These are phyloP conservation scores for Styela plicata DNA, from an alignment of 23 tunicate genomes.

Conservation along the genomic window DNA sequence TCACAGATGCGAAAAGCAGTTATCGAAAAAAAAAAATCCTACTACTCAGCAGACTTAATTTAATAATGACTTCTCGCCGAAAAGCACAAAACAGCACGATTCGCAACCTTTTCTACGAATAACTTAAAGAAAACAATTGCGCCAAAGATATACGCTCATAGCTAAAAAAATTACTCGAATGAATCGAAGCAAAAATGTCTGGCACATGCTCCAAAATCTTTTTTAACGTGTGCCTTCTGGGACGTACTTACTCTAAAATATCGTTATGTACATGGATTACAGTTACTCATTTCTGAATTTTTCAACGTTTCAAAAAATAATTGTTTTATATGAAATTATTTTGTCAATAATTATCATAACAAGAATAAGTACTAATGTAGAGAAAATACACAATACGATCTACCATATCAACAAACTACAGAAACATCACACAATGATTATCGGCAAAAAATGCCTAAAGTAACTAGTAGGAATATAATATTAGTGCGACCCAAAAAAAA, in stretches of 20 bases:
- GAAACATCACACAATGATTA: neutral
- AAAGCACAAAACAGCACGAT: too few relatives aligned
- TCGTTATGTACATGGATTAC: neutral
- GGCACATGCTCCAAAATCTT: neutral
- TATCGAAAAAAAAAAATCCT: too few relatives aligned
- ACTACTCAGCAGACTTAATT: too few relatives aligned
- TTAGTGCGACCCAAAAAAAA: neutral
- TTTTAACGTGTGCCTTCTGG: neutral
- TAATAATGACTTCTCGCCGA: too few relatives aligned
- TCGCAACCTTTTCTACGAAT: too few relatives aligned
- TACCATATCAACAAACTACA: neutral
- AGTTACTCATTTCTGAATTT: neutral
- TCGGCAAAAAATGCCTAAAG: neutral
- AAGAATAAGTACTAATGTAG: neutral
- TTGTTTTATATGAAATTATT: neutral
- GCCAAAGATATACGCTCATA: too few relatives aligned
- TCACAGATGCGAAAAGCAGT: too few relatives aligned
- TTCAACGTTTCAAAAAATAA: neutral
- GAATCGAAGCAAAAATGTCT: neutral
- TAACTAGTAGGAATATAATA: neutral
- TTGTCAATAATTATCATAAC: too few relatives aligned
- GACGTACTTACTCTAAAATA: neutral
- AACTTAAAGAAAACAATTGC: too few relatives aligned
- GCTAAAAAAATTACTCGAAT: too few relatives aligned
- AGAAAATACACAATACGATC: neutral